These are phyloP conservation scores for Hypsibius dujardini DNA, from an alignment of 1,140 invertebrate species.

Conservation along the genomic window DNA sequence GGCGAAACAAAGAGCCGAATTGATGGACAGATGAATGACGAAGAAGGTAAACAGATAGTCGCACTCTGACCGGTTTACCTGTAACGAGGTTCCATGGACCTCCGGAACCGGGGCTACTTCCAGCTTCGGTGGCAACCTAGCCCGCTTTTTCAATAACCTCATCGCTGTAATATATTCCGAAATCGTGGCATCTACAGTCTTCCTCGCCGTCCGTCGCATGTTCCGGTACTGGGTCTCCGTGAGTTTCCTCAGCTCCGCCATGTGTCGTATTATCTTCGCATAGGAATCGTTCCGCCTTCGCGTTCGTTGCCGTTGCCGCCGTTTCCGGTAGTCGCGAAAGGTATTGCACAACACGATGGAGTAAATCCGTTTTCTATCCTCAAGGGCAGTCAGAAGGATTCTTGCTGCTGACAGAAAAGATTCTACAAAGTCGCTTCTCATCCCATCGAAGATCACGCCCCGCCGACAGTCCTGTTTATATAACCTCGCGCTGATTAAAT, in stretches of 20 bases:
- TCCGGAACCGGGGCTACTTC: too few species aligned
- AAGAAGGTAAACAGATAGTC: too few species aligned
- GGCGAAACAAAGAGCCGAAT: too few species aligned
- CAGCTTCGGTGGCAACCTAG: too few species aligned
- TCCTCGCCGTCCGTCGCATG: neutral
- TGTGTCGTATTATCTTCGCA: neutral
- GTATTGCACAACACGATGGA: neutral
- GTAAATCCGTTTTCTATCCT: neutral
- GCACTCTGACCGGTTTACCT: too few species aligned
- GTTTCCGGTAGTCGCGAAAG: neutral
- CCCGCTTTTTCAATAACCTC: neutral
- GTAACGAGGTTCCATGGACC: too few species aligned
- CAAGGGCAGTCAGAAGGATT: neutral
- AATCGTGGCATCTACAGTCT: neutral
- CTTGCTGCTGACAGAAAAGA: neutral
- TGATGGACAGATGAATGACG: too few species aligned
- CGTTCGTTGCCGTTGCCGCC: neutral
- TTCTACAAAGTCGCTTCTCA: neutral
- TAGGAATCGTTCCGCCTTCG: neutral
- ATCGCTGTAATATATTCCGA: neutral
- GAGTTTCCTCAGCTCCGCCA: neutral
- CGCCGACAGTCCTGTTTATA: neutral
- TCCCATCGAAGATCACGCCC: neutral
- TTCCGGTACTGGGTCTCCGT: neutral
- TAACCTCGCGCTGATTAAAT: neutral